A percentile compares a stretch with the other conserved stretches of the same genome.
phyloP scores from a whole-genome alignment of 2,113 vertebrate genomes.

The Meleagris gallopavo region DNA sequence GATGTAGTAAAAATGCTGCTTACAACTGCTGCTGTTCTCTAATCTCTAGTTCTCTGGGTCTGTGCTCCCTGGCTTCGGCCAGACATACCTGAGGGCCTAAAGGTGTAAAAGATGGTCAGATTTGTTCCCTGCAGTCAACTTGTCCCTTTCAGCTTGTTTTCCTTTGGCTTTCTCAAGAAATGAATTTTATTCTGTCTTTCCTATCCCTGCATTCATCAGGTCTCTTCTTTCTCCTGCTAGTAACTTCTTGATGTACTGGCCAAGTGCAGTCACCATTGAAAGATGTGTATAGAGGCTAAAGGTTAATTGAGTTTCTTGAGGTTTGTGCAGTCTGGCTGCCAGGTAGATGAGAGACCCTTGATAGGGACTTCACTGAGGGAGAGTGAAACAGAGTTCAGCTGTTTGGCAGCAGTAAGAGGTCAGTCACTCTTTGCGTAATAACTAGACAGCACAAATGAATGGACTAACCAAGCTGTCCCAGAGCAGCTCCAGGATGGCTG shows the following conservation, averaged over 20 bases:
- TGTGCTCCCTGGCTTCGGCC: neutral
- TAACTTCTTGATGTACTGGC: neutral
- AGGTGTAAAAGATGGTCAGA: constrained; percentile 8
- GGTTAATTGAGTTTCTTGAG: constrained; percentile 9
- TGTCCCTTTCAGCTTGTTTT: neutral
- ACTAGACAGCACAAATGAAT: neutral
- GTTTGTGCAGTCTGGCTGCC: constrained; percentile 1
- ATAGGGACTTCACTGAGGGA: neutral
- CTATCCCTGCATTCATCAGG: neutral
- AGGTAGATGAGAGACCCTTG: neutral
- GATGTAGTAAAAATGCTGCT: neutral
- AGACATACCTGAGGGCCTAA: neutral
- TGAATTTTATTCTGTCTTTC: constrained; percentile 12
- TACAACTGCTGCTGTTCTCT: neutral
- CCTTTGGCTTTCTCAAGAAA: constrained; percentile 6
- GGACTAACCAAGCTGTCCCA: neutral
- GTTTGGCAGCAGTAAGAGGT: constrained; percentile 13
- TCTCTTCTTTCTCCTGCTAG: neutral
- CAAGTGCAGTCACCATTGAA: neutral
- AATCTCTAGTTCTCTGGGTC: neutral
- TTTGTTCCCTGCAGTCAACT: neutral
- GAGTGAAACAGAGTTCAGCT: constrained; percentile 35
- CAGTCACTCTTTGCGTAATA: neutral
- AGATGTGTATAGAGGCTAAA: neutral
- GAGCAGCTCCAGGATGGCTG: neutral